Evolutionary conservation across 2,797 vertebrate genomes (phyloP).

Genomic region (Sebastes minor): DNA sequence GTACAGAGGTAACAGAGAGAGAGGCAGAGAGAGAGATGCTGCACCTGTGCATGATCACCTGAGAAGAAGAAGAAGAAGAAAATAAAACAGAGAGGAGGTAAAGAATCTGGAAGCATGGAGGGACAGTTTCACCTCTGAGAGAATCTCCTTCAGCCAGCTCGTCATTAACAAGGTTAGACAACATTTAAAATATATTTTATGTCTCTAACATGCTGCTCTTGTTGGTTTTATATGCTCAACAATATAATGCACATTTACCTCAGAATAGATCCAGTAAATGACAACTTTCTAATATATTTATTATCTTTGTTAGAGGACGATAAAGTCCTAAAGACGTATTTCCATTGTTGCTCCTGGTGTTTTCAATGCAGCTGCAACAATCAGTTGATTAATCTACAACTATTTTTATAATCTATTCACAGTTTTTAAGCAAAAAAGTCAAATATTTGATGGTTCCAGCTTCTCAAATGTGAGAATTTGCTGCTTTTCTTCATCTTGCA

Average conservation of each 20-base stretch:
- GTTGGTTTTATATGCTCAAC: neutral
- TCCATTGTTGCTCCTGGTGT: neutral
- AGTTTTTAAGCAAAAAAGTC: neutral
- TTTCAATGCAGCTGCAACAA: neutral
- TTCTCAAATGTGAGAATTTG: neutral
- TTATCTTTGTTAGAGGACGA: neutral
- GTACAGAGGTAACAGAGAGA: constrained; percentile 40
- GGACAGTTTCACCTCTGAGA: constrained; percentile 54
- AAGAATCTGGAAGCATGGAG: constrained; percentile 50
- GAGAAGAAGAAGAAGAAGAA: constrained; percentile 31
- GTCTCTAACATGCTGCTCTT: neutral
- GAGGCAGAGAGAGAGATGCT: constrained; percentile 60
- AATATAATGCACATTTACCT: neutral
- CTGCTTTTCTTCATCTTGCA: neutral
- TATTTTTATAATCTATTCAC: neutral
- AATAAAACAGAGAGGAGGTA: constrained; percentile 8
- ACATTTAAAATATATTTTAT: neutral
- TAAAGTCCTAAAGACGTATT: neutral
- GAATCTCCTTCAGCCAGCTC: constrained; percentile 23
- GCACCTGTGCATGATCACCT: constrained; percentile 73
- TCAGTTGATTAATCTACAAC: neutral
- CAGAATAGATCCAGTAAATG: neutral
- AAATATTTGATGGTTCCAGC: neutral
- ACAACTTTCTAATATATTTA: neutral
- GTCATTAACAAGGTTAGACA: constrained; percentile 65